phyloP scores from a whole-genome alignment of 1,140 invertebrate species.

The Apis laboriosa region DNA sequence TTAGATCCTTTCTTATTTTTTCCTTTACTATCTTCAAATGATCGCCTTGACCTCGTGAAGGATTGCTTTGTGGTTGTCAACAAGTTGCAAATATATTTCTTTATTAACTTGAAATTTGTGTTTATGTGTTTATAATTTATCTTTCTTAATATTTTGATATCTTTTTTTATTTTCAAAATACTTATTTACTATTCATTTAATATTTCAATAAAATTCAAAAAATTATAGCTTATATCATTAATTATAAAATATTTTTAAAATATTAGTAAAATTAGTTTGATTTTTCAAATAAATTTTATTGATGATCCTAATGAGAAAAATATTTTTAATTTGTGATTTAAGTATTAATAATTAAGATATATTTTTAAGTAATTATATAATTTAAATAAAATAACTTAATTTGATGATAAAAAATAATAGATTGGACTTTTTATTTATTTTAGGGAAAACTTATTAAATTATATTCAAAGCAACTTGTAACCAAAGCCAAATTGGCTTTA shows the following conservation, averaged over 20 bases:
- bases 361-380: not conserved
- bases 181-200: not conserved
- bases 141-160: not conserved
- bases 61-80: constrained; percentile 38
- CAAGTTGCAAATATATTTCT: constrained; percentile 45
- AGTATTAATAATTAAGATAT: not conserved
- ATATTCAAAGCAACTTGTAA: constrained; percentile 94
- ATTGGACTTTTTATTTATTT: constrained; percentile 28
- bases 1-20: not conserved
- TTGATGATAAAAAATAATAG: not conserved
- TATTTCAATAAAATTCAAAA: not conserved
- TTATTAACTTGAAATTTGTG: not conserved
- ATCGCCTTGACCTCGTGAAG: constrained; percentile 36
- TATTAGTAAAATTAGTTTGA: not conserved
- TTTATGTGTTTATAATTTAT: not conserved
- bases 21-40: not conserved
- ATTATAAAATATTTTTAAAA: not conserved
- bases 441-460: constrained; percentile 96
- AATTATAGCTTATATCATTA: not conserved
- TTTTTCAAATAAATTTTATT: not conserved
- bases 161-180: not conserved
- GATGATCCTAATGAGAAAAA: no score
- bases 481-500: constrained; percentile 88
- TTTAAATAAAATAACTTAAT: not conserved
- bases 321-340: not conserved